Evolutionary conservation across 1,140 invertebrate genomes (phyloP), one percentile per base, ranked within the genome.

Genomic region (Drosophila nigrodunni): DNA sequence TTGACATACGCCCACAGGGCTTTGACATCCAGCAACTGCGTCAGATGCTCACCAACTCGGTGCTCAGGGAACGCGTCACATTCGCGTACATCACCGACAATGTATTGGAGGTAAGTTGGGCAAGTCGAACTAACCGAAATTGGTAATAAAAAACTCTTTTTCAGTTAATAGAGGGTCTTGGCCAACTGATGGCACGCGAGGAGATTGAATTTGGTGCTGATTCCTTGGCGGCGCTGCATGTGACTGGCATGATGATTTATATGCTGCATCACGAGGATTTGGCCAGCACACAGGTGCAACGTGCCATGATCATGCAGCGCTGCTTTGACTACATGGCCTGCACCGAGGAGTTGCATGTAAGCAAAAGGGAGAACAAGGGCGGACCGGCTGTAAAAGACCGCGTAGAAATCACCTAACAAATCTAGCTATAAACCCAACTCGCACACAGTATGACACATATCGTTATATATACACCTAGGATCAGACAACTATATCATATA

Each of bases 291-390:
- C 77, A 65, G 35, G 47, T 67, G 21, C 75, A 77, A 61, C 79
- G 81, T 7, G 80, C 73, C 7, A 58, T 80, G 4, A 85, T 85
- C 41, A 39, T 83, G 50, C 77, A 85, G 21, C 57, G 68, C 2
- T 83, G 81, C 30, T 83, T 85, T 21, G 69, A 85, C 18, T 83
- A 85, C 15, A 41, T 83, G 74, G 81, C 81, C 43, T 83, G 81
- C 77, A 74, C 77, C 5, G 81, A 83, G 46, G 81, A 59, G 47
- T 85, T 60, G 11, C 69, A 83, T 15, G 81, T 80, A 30, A 64
- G 50, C 18, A 49, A 44, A 44, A 2, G 8, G 4, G 6, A 7
- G 18, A 21, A 44, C 25, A 11, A 30, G 25, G 25, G 25, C 25
- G 25, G 6, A 4, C 0, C 25, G 25, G 6, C 25, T 30, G 25